phyloP scores from a whole-genome alignment of 2,888 invertebrate species.

The Drosophila ezoana region DNA sequence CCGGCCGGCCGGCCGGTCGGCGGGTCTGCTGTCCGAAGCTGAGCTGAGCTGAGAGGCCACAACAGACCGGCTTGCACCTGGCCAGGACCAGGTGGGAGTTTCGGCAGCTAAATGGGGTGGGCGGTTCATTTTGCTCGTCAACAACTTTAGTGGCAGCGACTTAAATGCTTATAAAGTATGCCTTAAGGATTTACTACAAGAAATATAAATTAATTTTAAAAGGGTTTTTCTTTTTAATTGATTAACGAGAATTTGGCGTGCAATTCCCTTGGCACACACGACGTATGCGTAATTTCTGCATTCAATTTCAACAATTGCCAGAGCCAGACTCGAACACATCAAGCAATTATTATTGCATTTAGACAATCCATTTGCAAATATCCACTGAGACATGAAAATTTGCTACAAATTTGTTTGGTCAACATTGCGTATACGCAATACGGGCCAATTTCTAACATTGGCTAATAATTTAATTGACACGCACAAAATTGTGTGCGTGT shows the following conservation, averaged over 20 bases:
- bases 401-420: constrained; percentile 7
- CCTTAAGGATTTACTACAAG: constrained; percentile 29
- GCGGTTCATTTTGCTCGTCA: neutral
- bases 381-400: constrained; percentile 19
- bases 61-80: constrained; percentile 28
- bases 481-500: neutral
- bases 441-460: constrained; percentile 4
- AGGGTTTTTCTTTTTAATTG: constrained; percentile 7
- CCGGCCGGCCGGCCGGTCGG: neutral
- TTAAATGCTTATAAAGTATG: constrained; percentile 47
- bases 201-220: constrained; percentile 14
- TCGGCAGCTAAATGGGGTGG: constrained; percentile 12
- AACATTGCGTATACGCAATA: constrained; percentile 43
- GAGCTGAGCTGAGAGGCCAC: neutral
- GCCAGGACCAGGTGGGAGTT: constrained; percentile 31
- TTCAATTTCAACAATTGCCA: constrained; percentile 18
- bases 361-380: constrained; percentile 27
- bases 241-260: constrained; percentile 7
- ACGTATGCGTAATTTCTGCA: constrained; percentile 23
- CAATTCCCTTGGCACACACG: constrained; percentile 7
- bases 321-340: constrained; percentile 5
- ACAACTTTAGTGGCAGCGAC: constrained; percentile 12
- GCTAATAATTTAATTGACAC: constrained; percentile 45
- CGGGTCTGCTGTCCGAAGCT: neutral
- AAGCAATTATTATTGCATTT: constrained; percentile 27